Percentiles rank a stretch among this genome's conserved stretches.
These are phyloP conservation scores for Callorhinus ursinus DNA, from an alignment of 2,113 vertebrate genomes.

Conservation along the genomic window DNA sequence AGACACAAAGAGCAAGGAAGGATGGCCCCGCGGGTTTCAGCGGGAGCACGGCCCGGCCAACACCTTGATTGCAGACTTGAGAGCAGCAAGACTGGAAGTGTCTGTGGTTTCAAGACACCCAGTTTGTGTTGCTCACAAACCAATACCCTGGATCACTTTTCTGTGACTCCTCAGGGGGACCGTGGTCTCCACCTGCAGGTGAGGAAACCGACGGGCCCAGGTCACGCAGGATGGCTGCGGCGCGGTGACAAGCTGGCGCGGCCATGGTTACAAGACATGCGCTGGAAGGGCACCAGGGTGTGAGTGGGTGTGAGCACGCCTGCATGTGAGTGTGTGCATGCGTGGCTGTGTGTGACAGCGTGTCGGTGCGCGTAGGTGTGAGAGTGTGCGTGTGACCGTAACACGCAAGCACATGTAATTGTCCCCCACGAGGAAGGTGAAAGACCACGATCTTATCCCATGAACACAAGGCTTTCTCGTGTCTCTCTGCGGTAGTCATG, in stretches of 20 bases:
- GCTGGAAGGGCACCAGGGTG: background rate
- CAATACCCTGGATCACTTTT: background rate
- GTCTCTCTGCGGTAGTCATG: background rate
- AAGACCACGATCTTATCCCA: background rate
- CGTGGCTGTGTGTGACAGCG: background rate
- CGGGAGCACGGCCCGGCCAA: background rate
- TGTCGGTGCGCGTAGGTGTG: no score
- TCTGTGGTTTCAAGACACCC: no score
- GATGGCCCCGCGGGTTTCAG: background rate
- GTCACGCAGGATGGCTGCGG: background rate
- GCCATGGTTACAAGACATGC: background rate
- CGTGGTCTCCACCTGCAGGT: background rate
- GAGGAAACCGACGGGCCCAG: accelerated
- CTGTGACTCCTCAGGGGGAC: background rate
- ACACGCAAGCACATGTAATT: background rate
- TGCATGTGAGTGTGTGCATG: background rate
- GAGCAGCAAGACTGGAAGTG: accelerated
- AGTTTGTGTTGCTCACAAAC: background rate
- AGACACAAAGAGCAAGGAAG: accelerated
- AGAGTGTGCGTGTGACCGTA: background rate
- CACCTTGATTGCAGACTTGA: background rate
- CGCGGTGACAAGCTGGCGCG: no score
- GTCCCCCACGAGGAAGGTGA: background rate
- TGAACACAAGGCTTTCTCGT: background rate
- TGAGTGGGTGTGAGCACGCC: no score